phyloP scores from a whole-genome alignment of 2,888 invertebrate genomes.

The Papilio gigon region DNA sequence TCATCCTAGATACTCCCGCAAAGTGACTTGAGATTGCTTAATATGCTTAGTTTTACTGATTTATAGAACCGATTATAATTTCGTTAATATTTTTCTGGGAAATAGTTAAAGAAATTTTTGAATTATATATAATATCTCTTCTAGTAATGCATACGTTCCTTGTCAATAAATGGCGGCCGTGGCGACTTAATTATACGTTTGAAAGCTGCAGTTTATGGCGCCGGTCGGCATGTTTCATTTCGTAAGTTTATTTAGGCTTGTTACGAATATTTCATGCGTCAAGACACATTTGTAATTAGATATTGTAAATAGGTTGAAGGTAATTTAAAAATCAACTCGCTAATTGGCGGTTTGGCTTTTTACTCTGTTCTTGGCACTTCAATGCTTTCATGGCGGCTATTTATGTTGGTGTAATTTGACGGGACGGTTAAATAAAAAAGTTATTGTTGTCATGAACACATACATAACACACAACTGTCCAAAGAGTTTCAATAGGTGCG shows the following conservation, averaged over 20 bases:
- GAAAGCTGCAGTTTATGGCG: constrained; percentile 41
- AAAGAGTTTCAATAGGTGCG: no score
- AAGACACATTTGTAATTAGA: constrained; percentile 41
- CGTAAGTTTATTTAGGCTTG: constrained; percentile 40
- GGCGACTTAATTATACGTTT: constrained; percentile 42
- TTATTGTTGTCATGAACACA: background rate
- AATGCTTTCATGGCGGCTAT: background rate
- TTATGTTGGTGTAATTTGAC: constrained; percentile 7
- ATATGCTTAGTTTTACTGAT: no score
- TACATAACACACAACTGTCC: no score
- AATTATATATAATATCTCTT: constrained; percentile 4
- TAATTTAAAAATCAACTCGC: constrained; percentile 34
- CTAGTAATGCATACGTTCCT: constrained; percentile 18
- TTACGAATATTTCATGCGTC: constrained; percentile 41
- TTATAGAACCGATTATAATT: background rate
- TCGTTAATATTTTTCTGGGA: background rate
- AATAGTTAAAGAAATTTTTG: background rate
- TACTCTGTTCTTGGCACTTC: constrained; percentile 14
- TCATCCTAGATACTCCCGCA: no score
- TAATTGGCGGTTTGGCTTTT: constrained; percentile 35
- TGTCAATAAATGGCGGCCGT: constrained; percentile 35
- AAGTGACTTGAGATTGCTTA: no score
- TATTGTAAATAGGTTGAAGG: constrained; percentile 39
- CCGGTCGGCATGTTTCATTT: constrained; percentile 37
- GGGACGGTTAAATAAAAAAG: background rate